phyloP scores from a whole-genome alignment of 2,797 vertebrate genomes.

The Hapalemur alaotrensis region DNA sequence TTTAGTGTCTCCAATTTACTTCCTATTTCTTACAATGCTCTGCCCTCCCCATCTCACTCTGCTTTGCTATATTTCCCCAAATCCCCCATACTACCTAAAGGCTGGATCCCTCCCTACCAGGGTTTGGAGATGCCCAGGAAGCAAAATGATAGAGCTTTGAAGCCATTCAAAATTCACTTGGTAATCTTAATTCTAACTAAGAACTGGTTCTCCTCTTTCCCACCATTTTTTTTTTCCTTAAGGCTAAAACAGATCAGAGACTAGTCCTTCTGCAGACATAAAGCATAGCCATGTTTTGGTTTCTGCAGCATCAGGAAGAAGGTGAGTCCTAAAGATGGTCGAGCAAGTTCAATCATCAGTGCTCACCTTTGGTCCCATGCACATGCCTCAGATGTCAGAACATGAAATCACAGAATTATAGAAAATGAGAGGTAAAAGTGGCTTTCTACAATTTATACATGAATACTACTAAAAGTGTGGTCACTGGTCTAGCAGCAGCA shows the following conservation, averaged over 20 bases:
- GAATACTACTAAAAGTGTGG: neutral
- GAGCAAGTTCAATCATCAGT: neutral
- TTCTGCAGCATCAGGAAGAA: neutral
- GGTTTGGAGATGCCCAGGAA: neutral
- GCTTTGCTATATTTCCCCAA: constrained; percentile 15
- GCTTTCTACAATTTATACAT: constrained; percentile 29
- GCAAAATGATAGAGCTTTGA: neutral
- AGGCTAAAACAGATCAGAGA: constrained; percentile 19
- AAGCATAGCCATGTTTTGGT: neutral
- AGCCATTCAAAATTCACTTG: constrained; percentile 11
- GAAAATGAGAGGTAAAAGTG: neutral
- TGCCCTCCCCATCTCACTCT: neutral
- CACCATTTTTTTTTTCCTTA: neutral
- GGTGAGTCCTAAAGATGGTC: neutral
- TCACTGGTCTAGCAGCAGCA: neutral
- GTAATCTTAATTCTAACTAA: constrained; percentile 16
- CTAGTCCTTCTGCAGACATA: neutral
- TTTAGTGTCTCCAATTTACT: neutral
- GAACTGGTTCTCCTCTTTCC: neutral
- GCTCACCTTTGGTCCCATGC: neutral
- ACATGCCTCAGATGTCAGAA: neutral
- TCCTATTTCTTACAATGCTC: neutral
- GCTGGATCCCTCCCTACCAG: neutral
- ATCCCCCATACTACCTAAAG: neutral
- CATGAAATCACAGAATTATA: neutral